Conservation (phyloP, 92 coral and sea anemone genomes). For the Heteractis magnifica region DNA sequence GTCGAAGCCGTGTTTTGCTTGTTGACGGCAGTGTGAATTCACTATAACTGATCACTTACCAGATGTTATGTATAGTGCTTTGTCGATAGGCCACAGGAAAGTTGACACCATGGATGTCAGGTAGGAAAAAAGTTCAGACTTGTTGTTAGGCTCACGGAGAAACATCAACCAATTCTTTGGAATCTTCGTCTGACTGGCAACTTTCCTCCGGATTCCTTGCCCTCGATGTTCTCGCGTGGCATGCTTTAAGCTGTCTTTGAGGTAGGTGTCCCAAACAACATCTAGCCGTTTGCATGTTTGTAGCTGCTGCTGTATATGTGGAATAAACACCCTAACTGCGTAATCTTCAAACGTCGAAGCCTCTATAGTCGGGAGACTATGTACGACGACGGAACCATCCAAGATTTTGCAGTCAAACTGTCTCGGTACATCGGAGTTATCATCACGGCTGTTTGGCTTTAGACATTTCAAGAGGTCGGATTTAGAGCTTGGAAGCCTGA, state of each 20-base stretch:
- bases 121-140: constrained; percentile 38
- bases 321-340: constrained; percentile 23
- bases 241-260: constrained; percentile 35
- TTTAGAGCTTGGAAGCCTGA: constrained; percentile 46
- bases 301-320: not conserved
- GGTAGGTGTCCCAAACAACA: constrained; percentile 38
- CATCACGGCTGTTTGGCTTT: not conserved
- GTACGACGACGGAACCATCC: constrained; percentile 33
- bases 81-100: constrained; percentile 30
- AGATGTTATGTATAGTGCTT: constrained; percentile 42
- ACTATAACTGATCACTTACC: constrained; percentile 15
- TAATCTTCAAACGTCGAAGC: constrained; percentile 25
- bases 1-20: not conserved
- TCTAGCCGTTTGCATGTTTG: constrained; percentile 13
- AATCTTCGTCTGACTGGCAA: constrained; percentile 44
- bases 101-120: constrained; percentile 32
- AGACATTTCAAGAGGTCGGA: constrained; percentile 34
- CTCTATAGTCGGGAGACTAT: constrained; percentile 18
- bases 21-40: not conserved
- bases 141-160: constrained; percentile 41
- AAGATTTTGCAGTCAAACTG: not conserved
- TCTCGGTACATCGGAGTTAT: not conserved
- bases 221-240: constrained; percentile 45
- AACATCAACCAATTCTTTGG: constrained; percentile 22
- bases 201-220: constrained; percentile 40